Base-by-base conservation (phyloP, 2,113 vertebrate genomes). In the Mormyrus lacerda region DNA sequence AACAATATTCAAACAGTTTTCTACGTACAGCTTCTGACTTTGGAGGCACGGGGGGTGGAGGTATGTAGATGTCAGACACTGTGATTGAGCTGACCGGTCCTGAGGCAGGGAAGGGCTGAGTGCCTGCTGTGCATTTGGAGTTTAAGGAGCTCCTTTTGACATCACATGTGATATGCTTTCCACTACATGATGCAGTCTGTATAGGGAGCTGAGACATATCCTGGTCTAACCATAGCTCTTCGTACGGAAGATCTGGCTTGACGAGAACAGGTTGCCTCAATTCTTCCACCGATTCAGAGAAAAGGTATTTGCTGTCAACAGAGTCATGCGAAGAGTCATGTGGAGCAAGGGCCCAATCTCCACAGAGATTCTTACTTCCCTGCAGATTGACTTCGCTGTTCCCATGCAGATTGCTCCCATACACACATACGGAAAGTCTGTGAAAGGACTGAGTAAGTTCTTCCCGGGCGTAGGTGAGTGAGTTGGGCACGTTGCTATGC, bases 11-110 rank as follows among this genome's bases (percentile, higher is more conserved):
- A 42, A 39, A 79, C 10, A 10, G 35, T 76, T 76, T 76, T 76
- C 73, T 93, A 99, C 98, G 99, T 96, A 99, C 98, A 92, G 98
- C 98, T 97, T 99, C 98, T 90, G 98, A 99, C 93, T 99, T 99
- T 91, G 98, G 98, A 95, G 98, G 98, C 96, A 99, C 98, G 79
- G 98, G 98, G 92, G 98, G 98, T 89, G 98, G 98, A 95, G 97
- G 97, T 94, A 98, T 96, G 94, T 94, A 93, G 89, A 94, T 94
- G 90, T 99, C 98, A 83, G 96, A 93, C 92, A 94, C 94, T 90
- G 96, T 95, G 6, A 95, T 50, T 42, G 96, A 89, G 27, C 93
- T 95, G 8, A 95, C 53, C 31, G 96, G 89, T 27, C 93, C 96
- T 88, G 96, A 94, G 87, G 93, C 91, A n/a, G 94, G 92, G 92